Evolutionary conservation across 2,113 vertebrate genomes (phyloP), one percentile per base, ranked within the genome.

Genomic region (Muscicapa adusta): DNA sequence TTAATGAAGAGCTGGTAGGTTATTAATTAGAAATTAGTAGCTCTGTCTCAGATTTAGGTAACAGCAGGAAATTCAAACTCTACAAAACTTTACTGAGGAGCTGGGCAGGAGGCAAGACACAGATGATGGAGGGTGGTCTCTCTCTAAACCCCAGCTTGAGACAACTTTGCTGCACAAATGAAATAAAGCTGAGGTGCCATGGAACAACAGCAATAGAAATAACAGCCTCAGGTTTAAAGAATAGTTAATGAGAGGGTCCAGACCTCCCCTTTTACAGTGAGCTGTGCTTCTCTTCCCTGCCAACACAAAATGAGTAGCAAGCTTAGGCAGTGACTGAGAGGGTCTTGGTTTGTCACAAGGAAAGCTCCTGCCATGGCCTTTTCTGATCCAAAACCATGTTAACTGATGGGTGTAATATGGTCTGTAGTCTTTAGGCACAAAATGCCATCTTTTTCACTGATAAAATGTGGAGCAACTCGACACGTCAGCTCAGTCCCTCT

Each of bases 301-400:
- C 29, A 12, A 38, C 4, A 4, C 10, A 70, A 58, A 61, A 17
- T 5, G 3, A 1, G 1, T 3, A 8, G 31, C 16, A 18, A 43
- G 12, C 18, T 62, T 26, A 34, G 34, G 54, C 23, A 29, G 15
- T 6, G 26, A 33, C 23, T 18, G 76, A 54, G 36, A 31, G 16
- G n/a, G 6, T 22, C 8, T 54, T 62, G 54, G 13, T 56, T 71
- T 85, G 40, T 42, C 28, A 72, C 26, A 65, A 93, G 63, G 48
- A 22, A 83, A 85, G 9, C 18, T 66, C 26, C 63, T 73, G 33
- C 24, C 42, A 47, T 70, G 51, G n/a, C 45, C 29, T 86, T 43
- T 73, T n/a, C 54, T 80, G n/a, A 67, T 40, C 20, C 6, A 56
- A 63, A n/a, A 8, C n/a, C 36, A 5, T 0, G 0, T 33, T 85